Evolutionary conservation across 1,140 invertebrate genomes (phyloP).

Genomic region (Caenorhabditis briggsae): DNA sequence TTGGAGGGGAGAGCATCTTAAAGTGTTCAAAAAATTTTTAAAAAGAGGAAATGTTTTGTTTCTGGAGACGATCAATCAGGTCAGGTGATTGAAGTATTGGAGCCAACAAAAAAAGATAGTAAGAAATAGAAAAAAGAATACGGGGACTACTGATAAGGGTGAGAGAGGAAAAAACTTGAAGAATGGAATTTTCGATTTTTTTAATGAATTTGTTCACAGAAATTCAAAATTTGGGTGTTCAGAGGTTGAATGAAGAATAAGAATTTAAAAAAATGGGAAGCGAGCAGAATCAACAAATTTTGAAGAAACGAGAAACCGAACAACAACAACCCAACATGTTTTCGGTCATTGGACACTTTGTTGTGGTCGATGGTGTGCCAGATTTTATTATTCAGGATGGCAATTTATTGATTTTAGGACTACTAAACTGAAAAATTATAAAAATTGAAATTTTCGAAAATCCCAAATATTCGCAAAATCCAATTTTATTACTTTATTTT

Average conservation of each 20-base stretch:
- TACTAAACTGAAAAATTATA: too few relatives aligned
- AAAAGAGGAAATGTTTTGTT: background rate
- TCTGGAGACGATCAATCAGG: constrained; percentile 19
- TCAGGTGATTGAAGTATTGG: constrained; percentile 21
- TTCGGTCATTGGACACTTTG: too few relatives aligned
- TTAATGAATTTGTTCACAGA: too few relatives aligned
- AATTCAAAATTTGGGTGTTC: background rate
- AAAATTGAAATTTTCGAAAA: too few relatives aligned
- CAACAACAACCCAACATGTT: too few relatives aligned
- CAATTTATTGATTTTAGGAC: too few relatives aligned
- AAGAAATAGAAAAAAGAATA: background rate
- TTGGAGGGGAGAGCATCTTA: too few relatives aligned
- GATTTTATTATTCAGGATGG: too few relatives aligned
- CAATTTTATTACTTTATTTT: too few relatives aligned
- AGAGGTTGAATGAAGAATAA: background rate
- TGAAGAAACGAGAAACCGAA: background rate
- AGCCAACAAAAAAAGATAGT: background rate
- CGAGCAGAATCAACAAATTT: too few relatives aligned
- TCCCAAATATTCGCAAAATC: too few relatives aligned
- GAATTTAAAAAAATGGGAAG: background rate
- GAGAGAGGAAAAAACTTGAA: background rate
- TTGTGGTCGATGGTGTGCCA: too few relatives aligned
- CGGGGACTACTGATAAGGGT: background rate
- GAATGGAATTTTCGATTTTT: background rate
- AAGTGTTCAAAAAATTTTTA: background rate